These are phyloP conservation scores for Aurelia aurita complex sp. Pacific DNA, from an alignment of 30 jellyfish, hydroid and myxozoan genomes.

Conservation along the genomic window DNA sequence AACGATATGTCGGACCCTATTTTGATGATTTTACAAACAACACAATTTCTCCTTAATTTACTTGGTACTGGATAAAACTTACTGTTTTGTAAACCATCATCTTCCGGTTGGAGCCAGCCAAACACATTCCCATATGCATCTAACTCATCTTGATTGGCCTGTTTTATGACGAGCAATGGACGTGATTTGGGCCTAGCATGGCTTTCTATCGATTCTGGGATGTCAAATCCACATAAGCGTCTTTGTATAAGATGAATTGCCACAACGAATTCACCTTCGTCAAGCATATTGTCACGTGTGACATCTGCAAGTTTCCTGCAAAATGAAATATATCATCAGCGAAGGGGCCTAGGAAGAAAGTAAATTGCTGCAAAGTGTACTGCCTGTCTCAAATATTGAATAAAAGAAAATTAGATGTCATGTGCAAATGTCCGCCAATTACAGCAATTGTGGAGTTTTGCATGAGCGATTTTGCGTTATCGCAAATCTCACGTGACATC, in stretches of 20 bases:
- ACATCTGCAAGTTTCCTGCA: constrained; percentile 76
- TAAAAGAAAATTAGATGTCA: too few relatives aligned
- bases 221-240: constrained; percentile 61
- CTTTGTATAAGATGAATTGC: constrained; percentile 78
- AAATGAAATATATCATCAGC: background rate
- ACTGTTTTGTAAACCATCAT: constrained; percentile 41
- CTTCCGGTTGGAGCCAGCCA: constrained; percentile 52
- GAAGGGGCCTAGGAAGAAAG: too few relatives aligned
- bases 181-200: constrained; percentile 47
- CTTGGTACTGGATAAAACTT: background rate
- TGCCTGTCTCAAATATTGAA: too few relatives aligned
- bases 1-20: too few relatives aligned
- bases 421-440: too few relatives aligned
- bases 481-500: too few relatives aligned
- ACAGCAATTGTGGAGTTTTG: too few relatives aligned
- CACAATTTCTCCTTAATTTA: too few relatives aligned
- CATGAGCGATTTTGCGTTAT: too few relatives aligned
- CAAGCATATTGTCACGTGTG: constrained; percentile 80
- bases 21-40: too few relatives aligned
- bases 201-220: constrained; percentile 62
- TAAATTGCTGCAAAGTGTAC: too few relatives aligned
- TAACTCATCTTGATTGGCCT: constrained; percentile 39
- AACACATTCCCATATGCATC: constrained; percentile 43
- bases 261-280: constrained; percentile 73
- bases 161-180: constrained; percentile 44